These are phyloP conservation scores for Ophonus ardosiacus DNA, from an alignment of 2,888 invertebrate species.

Conservation along the genomic window DNA sequence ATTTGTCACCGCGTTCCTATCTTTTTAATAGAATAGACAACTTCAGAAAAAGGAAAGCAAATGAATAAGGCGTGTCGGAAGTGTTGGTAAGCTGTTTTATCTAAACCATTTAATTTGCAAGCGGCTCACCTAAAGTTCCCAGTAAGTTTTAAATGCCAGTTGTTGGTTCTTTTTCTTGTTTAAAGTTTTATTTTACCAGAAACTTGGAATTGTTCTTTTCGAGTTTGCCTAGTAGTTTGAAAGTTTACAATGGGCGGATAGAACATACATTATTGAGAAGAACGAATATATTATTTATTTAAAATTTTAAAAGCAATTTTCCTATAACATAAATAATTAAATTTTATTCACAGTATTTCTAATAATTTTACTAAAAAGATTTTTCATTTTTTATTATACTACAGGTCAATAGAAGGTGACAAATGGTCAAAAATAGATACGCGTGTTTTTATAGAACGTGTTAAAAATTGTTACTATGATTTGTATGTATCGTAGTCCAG, in stretches of 20 bases:
- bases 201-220: slow-evolving; percentile 42
- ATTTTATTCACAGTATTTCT: no score
- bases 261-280: neutral
- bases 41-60: neutral
- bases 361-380: no score
- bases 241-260: neutral
- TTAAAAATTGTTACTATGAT: no score
- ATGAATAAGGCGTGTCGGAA: slow-evolving; percentile 11
- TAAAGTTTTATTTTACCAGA: slow-evolving; percentile 44
- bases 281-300: neutral
- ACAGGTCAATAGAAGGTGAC: no score
- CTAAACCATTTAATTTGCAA: slow-evolving; percentile 42
- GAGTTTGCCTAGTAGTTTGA: slow-evolving; percentile 34
- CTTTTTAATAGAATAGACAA: neutral
- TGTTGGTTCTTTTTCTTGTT: slow-evolving; percentile 36
- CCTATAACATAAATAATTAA: no score
- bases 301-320: no score
- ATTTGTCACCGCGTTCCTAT: neutral
- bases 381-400: no score
- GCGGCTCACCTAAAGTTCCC: slow-evolving; percentile 35
- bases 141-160: slow-evolving; percentile 50
- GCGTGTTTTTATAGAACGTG: no score
- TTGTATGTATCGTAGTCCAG: no score
- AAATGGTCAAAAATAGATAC: no score
- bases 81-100: neutral